Evolutionary conservation across 2,113 vertebrate genomes (phyloP), one percentile per base, ranked within the genome.

Genomic region (Pelecanus crispus): DNA sequence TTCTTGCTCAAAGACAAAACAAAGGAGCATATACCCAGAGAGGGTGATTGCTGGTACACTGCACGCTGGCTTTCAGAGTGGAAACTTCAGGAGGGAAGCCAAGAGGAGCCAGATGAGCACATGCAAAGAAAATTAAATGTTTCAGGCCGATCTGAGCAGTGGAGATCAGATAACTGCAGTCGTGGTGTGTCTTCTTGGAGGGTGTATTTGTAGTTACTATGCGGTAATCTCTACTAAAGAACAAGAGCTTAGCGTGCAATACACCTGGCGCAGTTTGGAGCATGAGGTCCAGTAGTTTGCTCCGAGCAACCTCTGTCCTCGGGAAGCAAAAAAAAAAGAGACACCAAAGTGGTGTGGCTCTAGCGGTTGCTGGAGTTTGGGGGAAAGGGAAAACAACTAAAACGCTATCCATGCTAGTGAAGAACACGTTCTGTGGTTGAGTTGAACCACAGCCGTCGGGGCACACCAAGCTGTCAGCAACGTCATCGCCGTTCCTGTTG

Each of bases 41-140:
- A 49, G 42, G 36, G n/a, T 19, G 44, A 38, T 74, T 90, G 40
- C 49, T 89, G 75, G 53, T 58, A 34, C 22, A 9, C 29, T 50
- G 18, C 9, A 12, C 2, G 0, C 24, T 52, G 38, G 17, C 77
- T 84, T 31, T 87, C 44, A 70, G 83, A 49, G 66, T 77, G 91
- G 88, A 87, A 71, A 56, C 61, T 81, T 95, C 62, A 71, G 73
- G 61, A 91, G 70, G 70, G 86, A 87, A 94, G 77, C 22, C 0
- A 26, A 89, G 83, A 96, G 62, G 45, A 89, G 59, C 90, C 26
- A 34, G 55, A 36, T 2, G 17, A 95, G 58, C 53, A 53, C 74
- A 90, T 38, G 62, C 53, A 65, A 90, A 82, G 90, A 94, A 95
- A 96, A 93, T 92, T 26, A 86, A 88, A 90, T 80, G 38, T 95